Evolutionary conservation across 2,888 invertebrate species (phyloP).

Genomic region (Dinocampus coccinellae): DNA sequence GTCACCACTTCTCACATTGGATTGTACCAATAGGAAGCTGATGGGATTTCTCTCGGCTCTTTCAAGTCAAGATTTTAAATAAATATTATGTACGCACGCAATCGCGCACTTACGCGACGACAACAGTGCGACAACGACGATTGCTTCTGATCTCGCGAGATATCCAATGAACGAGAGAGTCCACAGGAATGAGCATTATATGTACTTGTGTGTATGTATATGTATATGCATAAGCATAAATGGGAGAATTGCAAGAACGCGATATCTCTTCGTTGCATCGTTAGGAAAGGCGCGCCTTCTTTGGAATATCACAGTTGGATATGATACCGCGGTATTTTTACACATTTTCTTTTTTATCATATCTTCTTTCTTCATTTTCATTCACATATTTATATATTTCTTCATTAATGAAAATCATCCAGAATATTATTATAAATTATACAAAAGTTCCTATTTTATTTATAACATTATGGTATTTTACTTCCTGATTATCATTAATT

Average conservation of each 20-base stretch:
- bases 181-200: constrained; percentile 10
- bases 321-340: constrained; percentile 7
- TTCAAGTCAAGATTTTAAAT: constrained; percentile 52
- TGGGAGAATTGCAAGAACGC: constrained; percentile 18
- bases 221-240: neutral
- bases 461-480: neutral
- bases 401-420: no score
- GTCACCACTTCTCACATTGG: neutral
- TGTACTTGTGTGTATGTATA: neutral
- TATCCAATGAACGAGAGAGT: constrained; percentile 18
- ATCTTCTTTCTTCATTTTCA: constrained; percentile 7
- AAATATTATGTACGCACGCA: constrained; percentile 62
- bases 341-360: constrained; percentile 4
- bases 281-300: constrained; percentile 42
- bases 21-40: neutral
- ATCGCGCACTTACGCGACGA: constrained; percentile 49
- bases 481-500: constrained; percentile 3
- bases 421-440: constrained; percentile 31
- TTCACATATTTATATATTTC: no score
- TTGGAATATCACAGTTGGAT: constrained; percentile 26
- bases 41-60: neutral
- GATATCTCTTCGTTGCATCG: constrained; percentile 49
- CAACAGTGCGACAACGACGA: constrained; percentile 29
- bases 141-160: constrained; percentile 43
- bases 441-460: neutral